Base-by-base conservation (phyloP, 2,888 invertebrate genomes). In the Caenorhabditis virilis region DNA sequence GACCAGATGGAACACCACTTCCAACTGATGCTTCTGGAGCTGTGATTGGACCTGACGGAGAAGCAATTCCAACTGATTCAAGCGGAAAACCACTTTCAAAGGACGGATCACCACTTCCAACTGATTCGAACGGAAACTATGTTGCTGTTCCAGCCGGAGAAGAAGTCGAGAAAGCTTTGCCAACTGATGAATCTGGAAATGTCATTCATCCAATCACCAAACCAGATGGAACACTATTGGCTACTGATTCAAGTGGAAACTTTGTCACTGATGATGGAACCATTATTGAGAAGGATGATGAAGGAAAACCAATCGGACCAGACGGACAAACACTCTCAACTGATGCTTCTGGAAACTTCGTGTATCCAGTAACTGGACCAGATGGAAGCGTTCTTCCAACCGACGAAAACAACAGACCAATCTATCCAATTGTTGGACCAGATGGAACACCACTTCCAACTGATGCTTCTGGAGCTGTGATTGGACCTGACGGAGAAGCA, bases 341-440 rank as follows among this genome's bases (percentile, higher is more conserved):
- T 11, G 72, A 76, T 50, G 49, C 36, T 16, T 45, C 58, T 42
- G 72, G 76, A 33, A 64, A 69, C 18, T 65, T 59, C 39, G 59
- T 72, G 49, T 72, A 68, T 48, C 60, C 60, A 22, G 78, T 66
- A 33, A 64, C 71, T 42, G 69, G 65, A 38, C 53, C 62, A 36
- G 69, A 61, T 41, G 64, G 55, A 41, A 26, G 45, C 20, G 20
- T 53, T 16, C 42, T 64, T 4, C 60, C 60, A n/a, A 60, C 60
- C 20, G 54, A 59, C 22, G 57, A 41, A 13, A 50, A 39, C 39
- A 43, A 57, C n/a, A 11, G 43, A 38, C 43, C 36, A 43, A 38
- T 55, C 18, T 54, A 60, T 27, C 49, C 60, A 6, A 51, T 69
- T 20, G 35, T 50, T 27, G 69, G 56, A 23, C 51, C 62, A 22